A percentile compares a stretch with the other conserved stretches of the same genome.
phyloP scores from a whole-genome alignment of 2,797 vertebrate species.

The Pipistrellus nathusii region DNA sequence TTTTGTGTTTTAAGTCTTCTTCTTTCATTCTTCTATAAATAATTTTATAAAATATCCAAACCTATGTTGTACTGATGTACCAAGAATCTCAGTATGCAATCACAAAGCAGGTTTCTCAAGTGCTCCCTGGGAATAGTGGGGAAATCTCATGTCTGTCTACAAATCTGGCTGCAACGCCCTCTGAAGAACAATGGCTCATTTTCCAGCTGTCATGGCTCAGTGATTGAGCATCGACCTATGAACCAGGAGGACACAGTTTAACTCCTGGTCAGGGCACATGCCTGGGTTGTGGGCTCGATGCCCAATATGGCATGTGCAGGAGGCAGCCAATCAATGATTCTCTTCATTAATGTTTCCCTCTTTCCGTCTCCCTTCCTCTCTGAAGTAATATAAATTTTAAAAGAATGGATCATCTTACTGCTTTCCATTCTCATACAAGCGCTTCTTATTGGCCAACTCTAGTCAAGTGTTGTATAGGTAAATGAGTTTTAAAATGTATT shows the following conservation, averaged over 20 bases:
- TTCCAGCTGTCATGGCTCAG: no score
- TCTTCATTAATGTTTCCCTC: no score
- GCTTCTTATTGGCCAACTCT: background rate
- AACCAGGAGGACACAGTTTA: no score
- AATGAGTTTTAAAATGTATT: background rate
- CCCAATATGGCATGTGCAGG: no score
- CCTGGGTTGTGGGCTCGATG: no score
- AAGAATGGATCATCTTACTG: background rate
- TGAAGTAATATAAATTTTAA: no score
- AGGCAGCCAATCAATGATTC: no score
- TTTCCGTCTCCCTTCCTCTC: no score
- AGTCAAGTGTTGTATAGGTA: background rate
- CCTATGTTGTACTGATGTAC: background rate
- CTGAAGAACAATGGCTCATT: background rate
- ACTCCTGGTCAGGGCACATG: no score
- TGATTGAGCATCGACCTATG: no score
- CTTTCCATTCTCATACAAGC: background rate
- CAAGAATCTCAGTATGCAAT: background rate
- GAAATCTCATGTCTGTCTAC: background rate
- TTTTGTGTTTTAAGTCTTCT: background rate
- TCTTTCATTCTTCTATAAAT: background rate
- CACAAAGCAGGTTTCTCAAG: background rate
- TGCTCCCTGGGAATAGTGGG: fast-evolving
- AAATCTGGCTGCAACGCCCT: background rate
- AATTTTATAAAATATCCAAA: background rate